Base-by-base conservation (phyloP, 2,888 invertebrate species). In the Andrena camellia region DNA sequence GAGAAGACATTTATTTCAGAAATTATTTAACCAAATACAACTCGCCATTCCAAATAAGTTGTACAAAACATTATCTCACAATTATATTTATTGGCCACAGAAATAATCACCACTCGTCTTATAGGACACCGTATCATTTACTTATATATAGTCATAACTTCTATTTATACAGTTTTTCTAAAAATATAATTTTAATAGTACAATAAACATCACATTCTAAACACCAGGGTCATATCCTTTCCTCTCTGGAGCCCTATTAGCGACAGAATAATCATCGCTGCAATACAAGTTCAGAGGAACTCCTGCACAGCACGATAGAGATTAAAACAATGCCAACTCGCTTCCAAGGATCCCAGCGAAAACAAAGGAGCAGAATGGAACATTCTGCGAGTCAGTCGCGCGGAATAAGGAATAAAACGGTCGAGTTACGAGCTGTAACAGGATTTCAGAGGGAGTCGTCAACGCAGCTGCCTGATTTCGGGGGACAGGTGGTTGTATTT, bases 401-500 rank as follows among this genome's bases (percentile, higher is more conserved):
- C 26, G n/a, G 62, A 54, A 68, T 54, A 74, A 74, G 62, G 67
- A 78, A 35, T 42, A 73, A 73, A 74, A 73, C 74, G 60, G 17
- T 33, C 23, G 50, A 74, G 68, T 48, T 75, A 69, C 54, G 54
- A 17, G 20, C 35, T 6, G 29, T 63, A 78, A 78, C 33, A 63
- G 54, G 78, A 68, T 68, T 76, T 69, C 54, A 13, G 48, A 69
- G 48, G 26, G 54, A 69, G 31, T 54, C 68, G 78, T 74, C 74
- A 73, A 67, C 67, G 74, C 52, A 54, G 26, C 67, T 31, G 78
- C 35, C 20, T 62, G 74, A 64, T 66, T 73, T 68, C 75, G 54
- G 29, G 54, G 66, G 54, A 54, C 75, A 78, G 68, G 57, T 68
- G 78, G 48, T 64, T 57, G 75, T 57, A 63, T 48, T 78, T 74